Conservation (phyloP, 2,797 vertebrate species). For the Microtus agrestis region DNA sequence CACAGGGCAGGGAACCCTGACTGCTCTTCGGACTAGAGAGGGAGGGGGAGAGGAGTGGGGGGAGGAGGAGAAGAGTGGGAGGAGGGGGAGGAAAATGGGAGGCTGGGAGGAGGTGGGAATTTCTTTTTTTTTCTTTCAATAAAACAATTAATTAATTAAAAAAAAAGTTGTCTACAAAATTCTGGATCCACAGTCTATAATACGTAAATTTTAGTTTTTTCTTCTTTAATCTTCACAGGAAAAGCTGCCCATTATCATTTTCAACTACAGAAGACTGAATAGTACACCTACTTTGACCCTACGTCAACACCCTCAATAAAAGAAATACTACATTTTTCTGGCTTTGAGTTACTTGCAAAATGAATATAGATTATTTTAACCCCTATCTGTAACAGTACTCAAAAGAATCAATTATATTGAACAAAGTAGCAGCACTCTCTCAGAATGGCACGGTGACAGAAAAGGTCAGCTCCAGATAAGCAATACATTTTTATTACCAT, state of each 20-base stretch:
- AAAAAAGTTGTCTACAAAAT: background rate
- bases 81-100: too few species aligned
- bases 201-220: background rate
- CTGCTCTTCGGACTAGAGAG: too few species aligned
- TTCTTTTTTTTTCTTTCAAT: too few species aligned
- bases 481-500: conserved; percentile 88
- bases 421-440: background rate
- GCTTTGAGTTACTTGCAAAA: conserved; percentile 34
- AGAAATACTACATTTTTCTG: background rate
- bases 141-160: too few species aligned
- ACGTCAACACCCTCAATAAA: background rate
- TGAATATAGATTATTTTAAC: background rate
- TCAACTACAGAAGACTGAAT: background rate
- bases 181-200: background rate
- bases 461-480: background rate
- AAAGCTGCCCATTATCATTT: background rate
- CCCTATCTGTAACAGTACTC: background rate
- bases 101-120: too few species aligned
- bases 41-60: too few species aligned
- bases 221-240: background rate
- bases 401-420: background rate
- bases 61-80: too few species aligned
- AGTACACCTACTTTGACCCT: background rate
- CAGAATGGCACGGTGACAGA: background rate
- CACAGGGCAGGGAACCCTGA: too few species aligned